Base-by-base conservation (phyloP, 2,113 vertebrate genomes). In the Macquaria ambigua region DNA sequence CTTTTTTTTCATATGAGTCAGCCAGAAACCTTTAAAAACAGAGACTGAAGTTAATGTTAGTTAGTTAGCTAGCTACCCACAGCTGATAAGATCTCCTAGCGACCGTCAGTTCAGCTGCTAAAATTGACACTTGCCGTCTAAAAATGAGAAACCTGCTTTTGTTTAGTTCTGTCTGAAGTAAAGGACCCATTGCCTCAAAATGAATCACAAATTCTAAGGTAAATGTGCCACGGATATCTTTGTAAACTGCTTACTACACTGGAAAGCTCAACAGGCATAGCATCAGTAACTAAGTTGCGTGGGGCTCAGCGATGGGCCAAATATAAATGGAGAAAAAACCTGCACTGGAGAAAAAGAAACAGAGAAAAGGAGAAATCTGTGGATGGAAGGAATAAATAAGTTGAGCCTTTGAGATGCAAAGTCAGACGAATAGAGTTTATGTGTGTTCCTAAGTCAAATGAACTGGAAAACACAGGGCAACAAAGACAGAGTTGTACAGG, bases 391-490 rank as follows among this genome's bases (percentile, higher is more conserved):
- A 48, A 77, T 28, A 52, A 63, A 74, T 16, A 41, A 16, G 82
- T 25, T 28, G 18, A 34, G 31, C 25, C 37, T 39, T 39, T 34
- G 11, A 75, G 15, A 52, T 1, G 28, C 2, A n/a, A 58, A 61
- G 14, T 34, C 23, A 50, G 23, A 82, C 1, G 31, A 18, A 74
- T 8, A 14, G 12, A 78, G 4, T 31, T 48, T 14, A 23, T 20
- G 21, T n/a, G 31, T 4, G 6, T 2, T 15, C 2, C 39, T 50
- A 41, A 81, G 62, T 79, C 11, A 82, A 76, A 77, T 71, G 14
- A 72, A 67, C 59, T 66, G 62, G 4, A 75, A 62, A 82, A 21
- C 41, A 66, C 41, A 80, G 61, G 67, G 64, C 28, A 39, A 63
- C 31, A 61, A 46, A 74, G 28, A 81, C 15, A 16, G 62, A 73